Base-by-base conservation (phyloP, 2,113 vertebrate species). In the Microcebus tavaratra region DNA sequence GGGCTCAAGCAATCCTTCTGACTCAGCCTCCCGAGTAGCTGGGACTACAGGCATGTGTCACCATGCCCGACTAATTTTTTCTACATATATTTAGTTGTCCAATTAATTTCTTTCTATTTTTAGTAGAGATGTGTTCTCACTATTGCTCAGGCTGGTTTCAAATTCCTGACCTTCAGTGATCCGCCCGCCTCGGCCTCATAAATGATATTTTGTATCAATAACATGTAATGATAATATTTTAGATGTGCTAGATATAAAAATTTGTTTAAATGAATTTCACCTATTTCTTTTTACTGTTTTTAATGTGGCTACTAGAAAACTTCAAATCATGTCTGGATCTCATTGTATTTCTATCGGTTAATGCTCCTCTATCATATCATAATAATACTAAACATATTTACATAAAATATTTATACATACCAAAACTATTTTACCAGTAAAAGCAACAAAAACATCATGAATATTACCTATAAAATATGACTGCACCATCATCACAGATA, bases 401-500 rank as follows among this genome's bases (percentile, higher is more conserved):
- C 55, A 36, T 34, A 84, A 95, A 92, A 86, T 65, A 75, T 57
- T 68, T 21, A 85, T 73, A n/a, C 4, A 88, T 31, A 80, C 63
- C 59, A 70, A 92, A 93, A 95, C 82, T 63, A 76, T 29, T 31
- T 1, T 27, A 83, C 48, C 48, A 67, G 7, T 81, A 34, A 12
- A 83, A 83, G 55, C 36, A 89, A 95, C 34, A 92, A 90, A 96
- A 84, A 72, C 14, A 76, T 0, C 76, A n/a, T 88, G 61, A 84
- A 76, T 55, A 5, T 98, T 99, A 99, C 99, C 99, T 99, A 99
- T 99, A 99, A 99, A 99, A 99, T 98, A 99, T 99, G 97, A 99
- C 99, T 27, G 99, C 99, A 57, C 99, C 99, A 97, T 99, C 99
- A 88, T 99, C 99, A 96, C 99, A 99, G 98, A 99, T 99, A 98